These are phyloP conservation scores for Zhuqinia jingwanae DNA, from an alignment of 2,888 invertebrate species.

Conservation along the genomic window DNA sequence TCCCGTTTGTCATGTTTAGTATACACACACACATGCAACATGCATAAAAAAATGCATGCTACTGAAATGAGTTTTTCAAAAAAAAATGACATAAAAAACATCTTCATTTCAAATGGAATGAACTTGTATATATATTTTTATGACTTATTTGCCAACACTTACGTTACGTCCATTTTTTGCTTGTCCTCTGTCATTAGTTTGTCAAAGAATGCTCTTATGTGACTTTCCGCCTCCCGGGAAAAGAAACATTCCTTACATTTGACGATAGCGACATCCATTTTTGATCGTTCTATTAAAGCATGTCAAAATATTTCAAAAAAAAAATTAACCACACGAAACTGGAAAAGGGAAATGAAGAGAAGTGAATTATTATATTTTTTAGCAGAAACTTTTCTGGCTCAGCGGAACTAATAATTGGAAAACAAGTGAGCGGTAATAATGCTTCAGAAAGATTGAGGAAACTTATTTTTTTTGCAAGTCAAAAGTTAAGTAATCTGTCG, in stretches of 20 bases:
- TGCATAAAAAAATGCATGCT: no score
- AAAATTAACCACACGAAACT: neutral
- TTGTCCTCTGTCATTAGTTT: slow-evolving; percentile 76
- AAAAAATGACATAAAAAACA: neutral
- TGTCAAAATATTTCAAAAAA: slow-evolving; percentile 38
- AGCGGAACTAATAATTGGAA: neutral
- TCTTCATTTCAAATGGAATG: neutral
- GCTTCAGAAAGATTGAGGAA: neutral
- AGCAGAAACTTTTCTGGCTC: slow-evolving; percentile 5
- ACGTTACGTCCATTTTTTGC: slow-evolving; percentile 77
- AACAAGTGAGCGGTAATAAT: slow-evolving; percentile 22
- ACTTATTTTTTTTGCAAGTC: neutral
- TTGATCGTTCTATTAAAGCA: slow-evolving; percentile 69
- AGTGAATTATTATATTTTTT: neutral
- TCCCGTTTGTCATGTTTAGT: neutral
- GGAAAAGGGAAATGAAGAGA: neutral
- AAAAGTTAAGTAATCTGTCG: neutral
- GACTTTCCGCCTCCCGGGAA: slow-evolving; percentile 74
- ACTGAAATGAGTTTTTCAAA: neutral
- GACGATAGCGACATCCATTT: slow-evolving; percentile 78
- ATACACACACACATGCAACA: neutral
- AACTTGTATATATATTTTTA: no score
- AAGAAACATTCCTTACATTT: slow-evolving; percentile 77
- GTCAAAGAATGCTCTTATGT: slow-evolving; percentile 75
- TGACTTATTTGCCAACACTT: slow-evolving; percentile 57